Evolutionary conservation across 2,797 vertebrate species (phyloP), one percentile per base, ranked within the genome.

Genomic region (Neosalanx taihuensis): DNA sequence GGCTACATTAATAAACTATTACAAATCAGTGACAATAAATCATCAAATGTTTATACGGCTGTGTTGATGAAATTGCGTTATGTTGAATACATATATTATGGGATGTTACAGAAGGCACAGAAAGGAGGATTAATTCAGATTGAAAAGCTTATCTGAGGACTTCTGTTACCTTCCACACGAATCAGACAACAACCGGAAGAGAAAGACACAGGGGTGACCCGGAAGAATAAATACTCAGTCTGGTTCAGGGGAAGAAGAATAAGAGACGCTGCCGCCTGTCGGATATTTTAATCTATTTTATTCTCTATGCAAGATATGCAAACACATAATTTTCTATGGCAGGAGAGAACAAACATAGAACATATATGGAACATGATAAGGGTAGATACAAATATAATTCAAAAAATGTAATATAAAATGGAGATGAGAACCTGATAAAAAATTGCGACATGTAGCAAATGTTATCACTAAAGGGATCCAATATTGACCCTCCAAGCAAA

Each of bases 111-210:
- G 6, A 29, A 0, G 2, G 0, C 9, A n/a, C 3, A 61, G 2
- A 67, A 0, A 2, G 0, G n/a, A 70, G 64, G 93, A 93, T 93
- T 84, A 63, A 68, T 66, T 2, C 4, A 68, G 93, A 92, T 93
- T 88, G 18, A 17, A 61, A 33, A 4, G 10, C n/a, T 13, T 1
- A 3, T 18, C 1, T 0, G 3, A n/a, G 6, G 7, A 29, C 72
- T 35, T 1, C n/a, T 5, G 0, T 5, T 90, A 91, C 92, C 90
- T 92, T 71, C 74, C 81, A 53, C 89, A 77, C 58, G 62, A 76
- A 79, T 64, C 71, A 33, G 71, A 64, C 75, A 79, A 77, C 72
- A 85, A 82, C 92, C 93, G 95, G 95, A 97, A 97, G 72, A 94
- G 92, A 79, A 73, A 58, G 88, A 56, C 5, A 0, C 0, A 0